These are phyloP conservation scores for Nomada ruficornis DNA, from an alignment of 2,888 invertebrate genomes.

Conservation along the genomic window DNA sequence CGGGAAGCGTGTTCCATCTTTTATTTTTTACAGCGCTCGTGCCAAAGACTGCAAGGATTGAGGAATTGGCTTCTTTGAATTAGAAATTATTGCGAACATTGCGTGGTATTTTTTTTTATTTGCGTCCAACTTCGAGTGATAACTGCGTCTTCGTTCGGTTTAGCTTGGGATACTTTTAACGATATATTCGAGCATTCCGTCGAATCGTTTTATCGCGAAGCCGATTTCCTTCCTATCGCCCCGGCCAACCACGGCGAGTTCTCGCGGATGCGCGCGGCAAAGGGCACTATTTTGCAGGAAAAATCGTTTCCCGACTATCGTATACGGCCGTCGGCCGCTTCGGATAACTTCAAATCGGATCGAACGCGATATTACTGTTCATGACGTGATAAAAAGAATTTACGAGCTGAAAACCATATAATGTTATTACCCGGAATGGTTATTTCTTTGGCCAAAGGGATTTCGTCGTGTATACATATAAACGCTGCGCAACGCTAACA, in stretches of 20 bases:
- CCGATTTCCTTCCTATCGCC: constrained; percentile 5
- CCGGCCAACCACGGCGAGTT: constrained; percentile 11
- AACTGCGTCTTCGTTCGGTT: background rate
- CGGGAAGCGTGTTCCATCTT: background rate
- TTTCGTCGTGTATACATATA: constrained; percentile 24
- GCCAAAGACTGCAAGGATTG: background rate
- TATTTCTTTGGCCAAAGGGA: constrained; percentile 38
- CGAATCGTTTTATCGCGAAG: constrained; percentile 31
- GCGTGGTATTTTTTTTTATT: background rate
- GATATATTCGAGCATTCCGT: background rate
- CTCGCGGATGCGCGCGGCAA: constrained; percentile 4
- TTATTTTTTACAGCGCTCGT: background rate
- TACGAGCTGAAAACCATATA: constrained; percentile 52
- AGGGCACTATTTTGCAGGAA: background rate
- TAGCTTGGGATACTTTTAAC: background rate
- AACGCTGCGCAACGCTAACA: background rate
- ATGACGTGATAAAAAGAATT: constrained; percentile 43
- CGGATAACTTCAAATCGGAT: constrained; percentile 52
- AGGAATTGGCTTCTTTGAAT: background rate
- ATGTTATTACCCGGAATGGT: constrained; percentile 53
- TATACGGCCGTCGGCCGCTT: constrained; percentile 25
- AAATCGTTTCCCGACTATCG: constrained; percentile 14
- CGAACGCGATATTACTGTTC: constrained; percentile 47
- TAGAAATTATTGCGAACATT: background rate
- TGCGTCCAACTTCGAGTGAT: background rate